Conservation (phyloP, 2,888 invertebrate species). For the Odiellus spinosus region DNA sequence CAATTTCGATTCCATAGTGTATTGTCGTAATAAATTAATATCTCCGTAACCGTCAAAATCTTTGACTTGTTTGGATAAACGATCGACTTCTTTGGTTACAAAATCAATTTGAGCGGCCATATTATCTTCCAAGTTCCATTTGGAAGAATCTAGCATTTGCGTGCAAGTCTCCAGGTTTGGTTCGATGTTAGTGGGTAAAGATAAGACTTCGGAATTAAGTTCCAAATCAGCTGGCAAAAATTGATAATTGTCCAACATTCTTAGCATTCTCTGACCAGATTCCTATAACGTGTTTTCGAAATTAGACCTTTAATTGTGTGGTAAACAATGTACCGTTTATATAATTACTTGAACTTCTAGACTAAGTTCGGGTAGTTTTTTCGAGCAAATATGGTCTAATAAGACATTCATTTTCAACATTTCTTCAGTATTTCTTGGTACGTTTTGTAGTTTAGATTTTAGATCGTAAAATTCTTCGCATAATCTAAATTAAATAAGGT, state of each 20-base stretch:
- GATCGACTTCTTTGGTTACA: slow-evolving; percentile 51
- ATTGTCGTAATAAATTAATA: slow-evolving; percentile 54
- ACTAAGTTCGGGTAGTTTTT: no score
- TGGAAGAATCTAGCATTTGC: slow-evolving; percentile 56
- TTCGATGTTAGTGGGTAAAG: slow-evolving; percentile 64
- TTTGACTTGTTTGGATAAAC: slow-evolving; percentile 54
- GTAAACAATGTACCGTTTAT: no score
- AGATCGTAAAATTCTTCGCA: no score
- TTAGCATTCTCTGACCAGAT: slow-evolving; percentile 24
- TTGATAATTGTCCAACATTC: slow-evolving; percentile 58
- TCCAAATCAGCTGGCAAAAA: slow-evolving; percentile 56
- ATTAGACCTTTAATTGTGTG: no score
- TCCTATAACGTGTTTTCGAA: neutral
- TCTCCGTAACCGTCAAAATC: slow-evolving; percentile 71
- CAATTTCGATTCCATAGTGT: slow-evolving; percentile 52
- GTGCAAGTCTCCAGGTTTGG: slow-evolving; percentile 48
- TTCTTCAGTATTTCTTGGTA: no score
- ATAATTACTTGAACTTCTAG: no score
- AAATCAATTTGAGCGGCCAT: slow-evolving; percentile 49
- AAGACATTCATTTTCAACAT: no score
- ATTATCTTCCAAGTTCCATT: slow-evolving; percentile 68
- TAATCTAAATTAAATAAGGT: no score
- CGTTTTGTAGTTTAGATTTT: no score
- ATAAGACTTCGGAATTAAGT: slow-evolving; percentile 62
- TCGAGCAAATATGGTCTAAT: no score